Conservation (phyloP, 2,113 vertebrate species). For the Lasiurus cinereus region DNA sequence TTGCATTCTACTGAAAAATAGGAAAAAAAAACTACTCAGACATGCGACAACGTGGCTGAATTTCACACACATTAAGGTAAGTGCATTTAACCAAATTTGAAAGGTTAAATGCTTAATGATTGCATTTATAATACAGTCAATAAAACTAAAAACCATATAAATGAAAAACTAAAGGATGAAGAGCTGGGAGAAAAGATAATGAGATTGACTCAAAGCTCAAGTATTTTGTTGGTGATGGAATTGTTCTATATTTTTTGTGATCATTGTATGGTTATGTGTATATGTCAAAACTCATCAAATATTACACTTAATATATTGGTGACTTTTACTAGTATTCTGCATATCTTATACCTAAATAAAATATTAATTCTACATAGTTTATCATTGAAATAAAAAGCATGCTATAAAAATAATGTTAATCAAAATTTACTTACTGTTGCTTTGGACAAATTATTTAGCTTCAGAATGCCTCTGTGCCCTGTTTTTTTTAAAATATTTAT, state of each 20-base stretch:
- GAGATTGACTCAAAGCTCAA: background rate
- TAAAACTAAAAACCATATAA: background rate
- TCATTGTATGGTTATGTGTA: background rate
- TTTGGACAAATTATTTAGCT: background rate
- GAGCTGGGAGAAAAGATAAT: background rate
- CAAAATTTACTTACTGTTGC: background rate
- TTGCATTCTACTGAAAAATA: background rate
- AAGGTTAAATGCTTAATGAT: background rate
- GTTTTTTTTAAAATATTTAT: background rate
- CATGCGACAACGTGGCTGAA: background rate
- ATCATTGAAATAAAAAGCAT: background rate
- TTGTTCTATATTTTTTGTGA: background rate
- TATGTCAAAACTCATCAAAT: background rate
- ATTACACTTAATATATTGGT: background rate
- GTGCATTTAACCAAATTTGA: background rate
- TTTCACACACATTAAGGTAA: background rate
- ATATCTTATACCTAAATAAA: background rate
- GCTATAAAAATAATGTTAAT: background rate
- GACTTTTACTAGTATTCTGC: background rate
- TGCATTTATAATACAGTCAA: background rate
- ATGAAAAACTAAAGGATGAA: background rate
- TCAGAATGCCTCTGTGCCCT: background rate
- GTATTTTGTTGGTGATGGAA: background rate
- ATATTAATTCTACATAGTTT: background rate
- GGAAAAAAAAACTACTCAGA: background rate